Base-by-base conservation (phyloP, 2,113 vertebrate species). In the Pardalotus punctatus region DNA sequence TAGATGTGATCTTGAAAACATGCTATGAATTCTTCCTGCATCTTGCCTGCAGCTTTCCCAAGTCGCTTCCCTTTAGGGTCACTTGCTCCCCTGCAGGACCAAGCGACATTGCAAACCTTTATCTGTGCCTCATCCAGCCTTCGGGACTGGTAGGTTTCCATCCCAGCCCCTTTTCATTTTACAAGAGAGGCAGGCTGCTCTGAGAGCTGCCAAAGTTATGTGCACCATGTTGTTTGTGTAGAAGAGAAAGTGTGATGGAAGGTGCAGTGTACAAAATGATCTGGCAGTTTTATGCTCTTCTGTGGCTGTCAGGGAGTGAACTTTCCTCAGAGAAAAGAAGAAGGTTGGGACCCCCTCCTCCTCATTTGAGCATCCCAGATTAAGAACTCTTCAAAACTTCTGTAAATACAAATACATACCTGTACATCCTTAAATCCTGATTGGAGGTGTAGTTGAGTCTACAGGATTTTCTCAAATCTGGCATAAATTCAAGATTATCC, bases 361-460 rank as follows among this genome's bases (percentile, higher is more conserved):
- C 64, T 48, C 6, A 35, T 29, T 47, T 73, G 40, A 88, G 12
- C 21, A 23, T 73, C 7, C 5, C 27, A 60, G 60, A 56, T 70
- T 42, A 45, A 78, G 33, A 70, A 6, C 2, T 33, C 17, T 14
- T 9, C 9, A 38, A 21, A 70, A 36, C 17, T 54, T 81, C 24
- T 67, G 53, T 74, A 67, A 71, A 50, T 65, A 35, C 12, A 47
- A 23, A 4, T 21, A 40, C 12, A 4, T 42, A 21, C 9, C 24
- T 14, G 14, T 57, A 25, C 14, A 57, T 13, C 5, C 48, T 80
- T 50, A 73, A 92, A 89, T 83, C 27, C 28, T 33, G 7, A 10
- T 14, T 43, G 8, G 28, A 69, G 40, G 2, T 0, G 0, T 51
- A 38, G 12, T 51, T 24, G n/a, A 64, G 6, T 47, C 24, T 72